Evolutionary conservation across 2,797 vertebrate genomes (phyloP).

Genomic region (Onychomys arenicola): DNA sequence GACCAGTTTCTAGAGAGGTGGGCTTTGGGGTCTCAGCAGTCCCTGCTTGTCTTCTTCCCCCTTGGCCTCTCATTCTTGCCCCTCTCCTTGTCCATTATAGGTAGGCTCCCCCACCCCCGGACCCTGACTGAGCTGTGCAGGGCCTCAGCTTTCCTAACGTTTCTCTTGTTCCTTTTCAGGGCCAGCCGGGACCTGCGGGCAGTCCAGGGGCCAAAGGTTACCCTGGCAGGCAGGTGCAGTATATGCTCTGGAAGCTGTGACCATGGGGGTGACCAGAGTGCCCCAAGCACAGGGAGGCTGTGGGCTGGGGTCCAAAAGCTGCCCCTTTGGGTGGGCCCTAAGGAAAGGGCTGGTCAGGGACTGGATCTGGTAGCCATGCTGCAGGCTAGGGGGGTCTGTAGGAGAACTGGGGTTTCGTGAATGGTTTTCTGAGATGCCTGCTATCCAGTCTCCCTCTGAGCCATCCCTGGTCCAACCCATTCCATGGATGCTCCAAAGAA

Average conservation of each 20-base stretch:
- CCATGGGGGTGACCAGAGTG: slow-evolving; percentile 57
- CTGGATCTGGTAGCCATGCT: background rate
- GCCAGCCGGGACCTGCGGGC: slow-evolving; percentile 93
- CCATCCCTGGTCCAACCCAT: background rate
- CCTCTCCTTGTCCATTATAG: slow-evolving; percentile 30
- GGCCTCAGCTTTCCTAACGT: slow-evolving; percentile 55
- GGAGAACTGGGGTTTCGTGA: background rate
- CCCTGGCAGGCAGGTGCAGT: slow-evolving; percentile 99
- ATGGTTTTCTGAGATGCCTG: background rate
- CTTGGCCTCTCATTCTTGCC: slow-evolving; percentile 59
- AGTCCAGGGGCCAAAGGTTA: slow-evolving; percentile 99
- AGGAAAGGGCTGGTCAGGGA: background rate
- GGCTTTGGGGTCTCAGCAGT: slow-evolving; percentile 11
- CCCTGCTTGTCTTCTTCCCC: background rate
- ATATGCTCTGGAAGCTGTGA: slow-evolving; percentile 89
- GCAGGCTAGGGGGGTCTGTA: background rate
- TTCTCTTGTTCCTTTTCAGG: slow-evolving; percentile 89
- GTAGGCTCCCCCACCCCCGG: background rate
- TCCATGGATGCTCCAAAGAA: background rate
- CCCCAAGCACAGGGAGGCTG: slow-evolving; percentile 59
- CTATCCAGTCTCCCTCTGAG: background rate
- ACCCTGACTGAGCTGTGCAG: background rate
- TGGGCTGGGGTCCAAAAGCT: background rate
- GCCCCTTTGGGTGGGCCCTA: background rate
- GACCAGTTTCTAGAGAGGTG: slow-evolving; percentile 67